phyloP scores from a whole-genome alignment of 2,888 invertebrate species.

The Conchocele bisecta region DNA sequence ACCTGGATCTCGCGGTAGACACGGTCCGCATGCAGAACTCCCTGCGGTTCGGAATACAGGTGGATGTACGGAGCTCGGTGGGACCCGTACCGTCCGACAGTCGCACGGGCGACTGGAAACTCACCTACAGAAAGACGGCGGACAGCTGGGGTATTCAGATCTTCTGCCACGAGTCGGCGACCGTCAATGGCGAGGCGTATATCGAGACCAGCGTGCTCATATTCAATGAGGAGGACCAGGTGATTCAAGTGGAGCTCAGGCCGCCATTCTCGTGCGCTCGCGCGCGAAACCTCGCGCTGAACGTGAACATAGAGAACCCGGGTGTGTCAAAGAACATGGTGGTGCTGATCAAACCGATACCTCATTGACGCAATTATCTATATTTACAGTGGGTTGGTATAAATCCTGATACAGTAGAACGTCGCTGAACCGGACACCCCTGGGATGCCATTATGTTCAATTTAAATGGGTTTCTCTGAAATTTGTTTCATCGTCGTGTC shows the following conservation, averaged over 20 bases:
- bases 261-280: slow-evolving; percentile 72
- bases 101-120: slow-evolving; percentile 82
- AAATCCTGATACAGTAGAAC: too few relatives aligned
- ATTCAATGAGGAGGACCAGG: slow-evolving; percentile 78
- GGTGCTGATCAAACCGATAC: slow-evolving; percentile 79
- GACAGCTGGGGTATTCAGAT: slow-evolving; percentile 79
- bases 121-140: slow-evolving; percentile 81
- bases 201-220: slow-evolving; percentile 78
- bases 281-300: slow-evolving; percentile 74
- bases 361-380: too few relatives aligned
- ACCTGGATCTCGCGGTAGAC: slow-evolving; percentile 79
- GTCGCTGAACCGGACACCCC: too few relatives aligned
- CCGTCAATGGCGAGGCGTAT: slow-evolving; percentile 78
- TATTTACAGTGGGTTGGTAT: too few relatives aligned
- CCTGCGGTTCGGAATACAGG: slow-evolving; percentile 81
- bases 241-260: slow-evolving; percentile 79
- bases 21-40: slow-evolving; percentile 82
- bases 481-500: too few relatives aligned
- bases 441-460: too few relatives aligned
- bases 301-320: slow-evolving; percentile 68
- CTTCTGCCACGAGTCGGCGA: slow-evolving; percentile 81
- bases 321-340: slow-evolving; percentile 77
- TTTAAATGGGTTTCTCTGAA: too few relatives aligned
- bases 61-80: slow-evolving; percentile 80
- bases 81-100: slow-evolving; percentile 79